phyloP scores from a whole-genome alignment of 2,797 vertebrate genomes.

The Ceryle rudis region DNA sequence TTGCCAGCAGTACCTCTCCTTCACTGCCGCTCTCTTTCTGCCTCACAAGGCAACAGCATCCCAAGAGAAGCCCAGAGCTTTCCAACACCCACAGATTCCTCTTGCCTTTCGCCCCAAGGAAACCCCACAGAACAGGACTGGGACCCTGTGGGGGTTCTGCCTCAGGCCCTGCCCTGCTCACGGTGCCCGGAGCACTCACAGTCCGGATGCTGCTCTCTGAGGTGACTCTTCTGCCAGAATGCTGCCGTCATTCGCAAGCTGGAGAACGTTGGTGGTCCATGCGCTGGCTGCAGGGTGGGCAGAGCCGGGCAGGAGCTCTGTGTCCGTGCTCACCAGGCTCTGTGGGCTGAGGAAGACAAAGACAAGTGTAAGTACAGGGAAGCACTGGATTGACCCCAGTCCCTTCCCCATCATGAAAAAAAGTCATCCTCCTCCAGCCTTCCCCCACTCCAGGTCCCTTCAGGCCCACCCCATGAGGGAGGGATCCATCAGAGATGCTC shows the following conservation, averaged over 20 bases:
- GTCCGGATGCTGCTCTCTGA: neutral
- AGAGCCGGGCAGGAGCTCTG: neutral
- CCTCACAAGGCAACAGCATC: neutral
- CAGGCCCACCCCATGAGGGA: neutral
- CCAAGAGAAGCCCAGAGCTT: neutral
- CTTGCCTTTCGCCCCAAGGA: neutral
- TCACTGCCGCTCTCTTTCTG: neutral
- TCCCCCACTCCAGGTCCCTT: no score
- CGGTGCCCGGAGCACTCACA: neutral
- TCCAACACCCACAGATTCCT: neutral
- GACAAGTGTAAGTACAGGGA: neutral
- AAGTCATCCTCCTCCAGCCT: neutral
- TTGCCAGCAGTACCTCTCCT: neutral
- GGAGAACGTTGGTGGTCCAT: neutral
- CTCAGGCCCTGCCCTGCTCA: neutral
- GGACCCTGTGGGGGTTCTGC: neutral
- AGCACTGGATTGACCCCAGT: neutral
- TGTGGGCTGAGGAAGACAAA: constrained; percentile 30
- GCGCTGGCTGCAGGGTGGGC: neutral
- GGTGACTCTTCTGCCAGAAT: neutral
- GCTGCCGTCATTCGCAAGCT: neutral
- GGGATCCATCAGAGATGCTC: neutral
- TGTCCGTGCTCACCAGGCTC: neutral
- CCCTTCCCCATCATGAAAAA: fast-evolving
- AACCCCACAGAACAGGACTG: fast-evolving